phyloP scores from a whole-genome alignment of 2,113 vertebrate genomes.

The Alosa alosa region DNA sequence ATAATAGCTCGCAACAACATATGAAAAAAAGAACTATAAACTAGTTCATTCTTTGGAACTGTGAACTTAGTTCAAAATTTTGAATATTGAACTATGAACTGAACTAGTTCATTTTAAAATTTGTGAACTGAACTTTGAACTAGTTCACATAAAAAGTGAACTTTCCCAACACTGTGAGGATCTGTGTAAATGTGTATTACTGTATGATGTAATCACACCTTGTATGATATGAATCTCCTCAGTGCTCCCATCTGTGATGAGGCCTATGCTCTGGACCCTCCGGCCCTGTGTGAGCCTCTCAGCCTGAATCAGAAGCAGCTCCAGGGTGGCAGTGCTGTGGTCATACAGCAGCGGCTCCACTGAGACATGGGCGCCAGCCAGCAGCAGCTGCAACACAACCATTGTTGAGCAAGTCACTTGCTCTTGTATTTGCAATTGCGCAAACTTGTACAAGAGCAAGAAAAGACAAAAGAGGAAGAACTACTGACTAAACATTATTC shows the following conservation, averaged over 20 bases:
- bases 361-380: constrained; percentile 65
- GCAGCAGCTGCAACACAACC: constrained; percentile 68
- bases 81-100: no score
- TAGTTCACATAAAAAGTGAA: no score
- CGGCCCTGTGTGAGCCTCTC: constrained; percentile 66
- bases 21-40: no score
- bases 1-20: no score
- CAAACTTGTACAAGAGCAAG: not conserved
- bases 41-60: no score
- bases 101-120: no score
- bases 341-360: constrained; percentile 76
- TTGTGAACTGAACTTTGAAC: no score
- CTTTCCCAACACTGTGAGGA: no score
- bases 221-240: constrained; percentile 73
- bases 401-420: no score
- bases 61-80: no score
- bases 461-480: not conserved
- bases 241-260: constrained; percentile 75
- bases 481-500: not conserved
- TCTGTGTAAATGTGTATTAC: constrained; percentile 5
- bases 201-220: constrained; percentile 56
- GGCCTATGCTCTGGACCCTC: constrained; percentile 71
- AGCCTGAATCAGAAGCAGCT: constrained; percentile 68
- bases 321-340: constrained; percentile 67
- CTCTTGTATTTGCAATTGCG: no score